A percentile compares a stretch with the other conserved stretches of the same genome.
Conservation (phyloP, 1,140 invertebrate species). For the Wiebesia pumilae region DNA sequence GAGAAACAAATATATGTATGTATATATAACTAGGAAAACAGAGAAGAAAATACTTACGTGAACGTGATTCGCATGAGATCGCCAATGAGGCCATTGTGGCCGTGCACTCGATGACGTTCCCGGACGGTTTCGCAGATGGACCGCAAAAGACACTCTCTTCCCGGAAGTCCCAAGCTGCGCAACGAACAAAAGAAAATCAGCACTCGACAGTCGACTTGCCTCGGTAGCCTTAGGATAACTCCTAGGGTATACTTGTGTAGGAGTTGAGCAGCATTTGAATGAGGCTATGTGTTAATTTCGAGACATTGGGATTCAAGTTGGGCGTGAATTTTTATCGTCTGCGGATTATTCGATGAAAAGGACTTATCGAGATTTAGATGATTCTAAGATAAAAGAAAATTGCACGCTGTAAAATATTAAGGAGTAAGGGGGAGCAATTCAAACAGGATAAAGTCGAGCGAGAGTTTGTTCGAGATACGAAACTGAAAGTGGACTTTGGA, state of each 20-base stretch:
- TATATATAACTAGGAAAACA: neutral
- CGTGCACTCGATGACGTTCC: slow-evolving; percentile 34
- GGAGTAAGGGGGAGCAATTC: neutral
- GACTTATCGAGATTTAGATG: no score
- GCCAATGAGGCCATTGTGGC: slow-evolving; percentile 65
- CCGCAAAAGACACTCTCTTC: slow-evolving; percentile 64
- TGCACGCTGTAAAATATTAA: neutral
- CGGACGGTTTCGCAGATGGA: slow-evolving; percentile 65
- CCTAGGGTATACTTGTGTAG: no score
- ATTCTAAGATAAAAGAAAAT: neutral
- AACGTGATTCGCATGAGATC: slow-evolving; percentile 66
- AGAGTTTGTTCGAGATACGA: slow-evolving; percentile 14
- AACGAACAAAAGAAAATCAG: neutral
- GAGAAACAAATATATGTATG: neutral
- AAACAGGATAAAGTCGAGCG: neutral
- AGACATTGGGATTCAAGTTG: no score
- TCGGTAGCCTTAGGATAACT: no score
- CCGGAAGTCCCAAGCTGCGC: slow-evolving; percentile 62
- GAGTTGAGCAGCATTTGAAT: no score
- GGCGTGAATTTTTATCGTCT: no score
- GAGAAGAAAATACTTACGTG: slow-evolving; percentile 56
- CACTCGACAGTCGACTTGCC: neutral
- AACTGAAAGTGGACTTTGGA: slow-evolving; percentile 36
- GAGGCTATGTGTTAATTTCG: no score
- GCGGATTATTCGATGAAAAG: no score